Percentiles rank a stretch among this genome's conserved stretches.
Evolutionary conservation across 2,888 invertebrate genomes (phyloP).

Genomic region (Panopea generosa): DNA sequence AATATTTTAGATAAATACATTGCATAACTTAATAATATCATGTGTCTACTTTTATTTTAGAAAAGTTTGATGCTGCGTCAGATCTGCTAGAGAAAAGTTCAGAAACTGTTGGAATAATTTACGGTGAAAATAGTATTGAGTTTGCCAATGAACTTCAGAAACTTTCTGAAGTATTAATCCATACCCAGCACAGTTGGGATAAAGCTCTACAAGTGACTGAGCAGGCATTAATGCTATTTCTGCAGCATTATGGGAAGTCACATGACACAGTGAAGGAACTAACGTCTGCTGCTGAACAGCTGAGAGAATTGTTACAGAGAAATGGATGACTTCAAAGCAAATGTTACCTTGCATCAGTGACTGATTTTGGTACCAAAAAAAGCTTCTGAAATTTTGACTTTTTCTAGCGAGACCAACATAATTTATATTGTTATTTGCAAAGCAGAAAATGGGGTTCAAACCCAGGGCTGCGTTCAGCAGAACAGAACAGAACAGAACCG

Average conservation of each 20-base stretch:
- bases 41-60: constrained; percentile 73
- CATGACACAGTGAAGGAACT: constrained; percentile 67
- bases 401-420: too few species aligned
- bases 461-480: too few species aligned
- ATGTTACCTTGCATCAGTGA: too few species aligned
- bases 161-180: constrained; percentile 88
- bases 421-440: too few species aligned
- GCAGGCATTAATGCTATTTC: constrained; percentile 65
- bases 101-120: constrained; percentile 88
- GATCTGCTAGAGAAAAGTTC: constrained; percentile 87
- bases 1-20: too few species aligned
- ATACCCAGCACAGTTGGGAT: constrained; percentile 77
- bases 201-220: constrained; percentile 77
- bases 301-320: constrained; percentile 3
- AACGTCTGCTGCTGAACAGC: constrained; percentile 51
- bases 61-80: constrained; percentile 85
- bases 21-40: too few species aligned
- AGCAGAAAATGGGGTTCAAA: too few species aligned
- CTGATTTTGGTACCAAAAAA: too few species aligned
- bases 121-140: constrained; percentile 89
- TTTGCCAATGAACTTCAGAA: constrained; percentile 89
- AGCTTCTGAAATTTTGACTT: too few species aligned
- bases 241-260: constrained; percentile 65
- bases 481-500: too few species aligned
- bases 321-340: too few species aligned